A percentile compares a stretch with the other conserved stretches of the same genome.
Conservation (phyloP, 1,140 invertebrate species). For the Grapholita molesta region DNA sequence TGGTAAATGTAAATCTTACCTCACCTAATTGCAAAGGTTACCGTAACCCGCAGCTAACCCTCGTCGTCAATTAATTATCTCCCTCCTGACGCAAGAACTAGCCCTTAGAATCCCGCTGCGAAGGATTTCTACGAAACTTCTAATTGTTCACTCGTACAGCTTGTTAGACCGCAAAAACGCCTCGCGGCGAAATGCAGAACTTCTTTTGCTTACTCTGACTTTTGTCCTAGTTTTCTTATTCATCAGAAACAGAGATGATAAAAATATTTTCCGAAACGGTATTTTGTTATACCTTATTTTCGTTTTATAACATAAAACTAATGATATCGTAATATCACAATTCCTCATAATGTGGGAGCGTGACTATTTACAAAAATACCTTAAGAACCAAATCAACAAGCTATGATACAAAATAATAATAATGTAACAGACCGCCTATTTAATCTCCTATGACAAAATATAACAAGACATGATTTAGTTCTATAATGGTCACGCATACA, state of each 20-base stretch:
- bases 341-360: too few relatives aligned
- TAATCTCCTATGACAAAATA: too few relatives aligned
- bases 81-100: neutral
- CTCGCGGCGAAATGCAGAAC: neutral
- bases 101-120: neutral
- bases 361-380: too few relatives aligned
- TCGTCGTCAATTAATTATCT: constrained; percentile 10
- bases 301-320: too few relatives aligned
- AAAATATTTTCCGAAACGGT: neutral
- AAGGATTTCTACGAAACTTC: neutral
- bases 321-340: too few relatives aligned
- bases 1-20: neutral
- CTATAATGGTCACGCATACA: too few relatives aligned
- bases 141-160: neutral
- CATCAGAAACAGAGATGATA: neutral
- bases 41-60: neutral
- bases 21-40: neutral
- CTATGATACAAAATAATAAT: too few relatives aligned
- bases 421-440: too few relatives aligned
- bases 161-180: neutral
- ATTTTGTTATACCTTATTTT: too few relatives aligned
- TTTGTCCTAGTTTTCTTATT: neutral
- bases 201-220: neutral
- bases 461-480: too few relatives aligned
- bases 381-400: too few relatives aligned